A percentile compares a stretch with the other conserved stretches of the same genome.
phyloP scores from a whole-genome alignment of 2,888 invertebrate genomes.

The Drosophila ezoana region DNA sequence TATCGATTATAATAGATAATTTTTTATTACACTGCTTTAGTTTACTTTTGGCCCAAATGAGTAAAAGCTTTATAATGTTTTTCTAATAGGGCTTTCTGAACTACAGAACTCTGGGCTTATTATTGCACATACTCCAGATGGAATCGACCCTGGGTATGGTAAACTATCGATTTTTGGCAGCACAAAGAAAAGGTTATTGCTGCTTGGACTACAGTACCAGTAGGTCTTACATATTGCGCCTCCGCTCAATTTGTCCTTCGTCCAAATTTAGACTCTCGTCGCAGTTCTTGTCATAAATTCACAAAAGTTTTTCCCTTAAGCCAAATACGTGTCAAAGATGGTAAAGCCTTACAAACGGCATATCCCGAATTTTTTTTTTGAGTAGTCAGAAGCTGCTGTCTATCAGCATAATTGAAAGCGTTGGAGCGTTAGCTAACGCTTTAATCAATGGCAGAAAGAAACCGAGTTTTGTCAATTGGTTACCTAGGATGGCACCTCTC shows the following conservation, averaged over 20 bases:
- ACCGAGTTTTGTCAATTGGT: conserved; percentile 10
- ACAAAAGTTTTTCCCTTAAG: conserved; percentile 20
- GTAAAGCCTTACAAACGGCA: conserved; percentile 12
- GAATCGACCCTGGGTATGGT: too few relatives aligned
- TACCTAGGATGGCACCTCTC: conserved; percentile 17
- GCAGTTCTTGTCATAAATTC: conserved; percentile 40
- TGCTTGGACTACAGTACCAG: too few relatives aligned
- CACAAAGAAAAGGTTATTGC: too few relatives aligned
- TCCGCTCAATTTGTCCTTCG: not conserved
- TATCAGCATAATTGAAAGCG: conserved; percentile 64
- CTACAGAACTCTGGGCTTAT: too few relatives aligned
- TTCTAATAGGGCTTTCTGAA: too few relatives aligned
- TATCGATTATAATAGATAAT: too few relatives aligned
- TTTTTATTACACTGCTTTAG: too few relatives aligned
- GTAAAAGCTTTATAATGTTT: too few relatives aligned
- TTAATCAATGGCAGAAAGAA: conserved; percentile 25
- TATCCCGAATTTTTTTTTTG: not conserved
- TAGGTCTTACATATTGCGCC: not conserved
- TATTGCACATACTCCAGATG: too few relatives aligned
- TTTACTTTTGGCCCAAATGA: too few relatives aligned
- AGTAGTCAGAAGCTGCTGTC: conserved; percentile 7
- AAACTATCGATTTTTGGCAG: too few relatives aligned
- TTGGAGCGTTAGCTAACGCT: conserved; percentile 46
- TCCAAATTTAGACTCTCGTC: conserved; percentile 13
- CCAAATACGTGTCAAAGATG: conserved; percentile 24